Conservation (phyloP, 2,797 vertebrate species). For the Ataeniobius toweri region DNA sequence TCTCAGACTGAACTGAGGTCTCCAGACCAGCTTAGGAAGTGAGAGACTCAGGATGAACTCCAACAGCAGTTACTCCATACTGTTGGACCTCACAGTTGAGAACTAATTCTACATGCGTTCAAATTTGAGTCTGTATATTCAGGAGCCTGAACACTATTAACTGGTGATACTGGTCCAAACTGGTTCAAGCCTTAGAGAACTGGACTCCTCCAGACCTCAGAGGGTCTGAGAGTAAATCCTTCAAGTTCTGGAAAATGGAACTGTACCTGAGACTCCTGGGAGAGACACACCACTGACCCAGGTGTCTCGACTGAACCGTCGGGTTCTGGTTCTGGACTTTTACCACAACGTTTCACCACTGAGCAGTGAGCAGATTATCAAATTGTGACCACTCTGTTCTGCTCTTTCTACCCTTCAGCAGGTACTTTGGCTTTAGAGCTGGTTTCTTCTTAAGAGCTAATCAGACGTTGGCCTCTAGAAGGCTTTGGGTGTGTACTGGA, state of each 20-base stretch:
- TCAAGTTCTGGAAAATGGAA: background rate
- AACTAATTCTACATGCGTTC: too few species aligned
- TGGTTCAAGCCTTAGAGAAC: background rate
- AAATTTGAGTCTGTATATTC: too few species aligned
- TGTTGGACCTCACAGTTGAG: background rate
- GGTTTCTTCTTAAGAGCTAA: background rate
- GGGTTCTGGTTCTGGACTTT: background rate
- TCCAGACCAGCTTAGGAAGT: background rate
- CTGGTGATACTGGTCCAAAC: background rate
- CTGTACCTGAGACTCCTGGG: background rate
- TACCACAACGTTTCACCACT: background rate
- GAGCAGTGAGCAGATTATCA: background rate
- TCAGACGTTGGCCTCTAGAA: background rate
- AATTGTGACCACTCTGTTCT: background rate
- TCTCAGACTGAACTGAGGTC: background rate
- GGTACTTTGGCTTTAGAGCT: background rate
- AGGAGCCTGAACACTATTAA: too few species aligned
- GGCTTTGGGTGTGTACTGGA: background rate
- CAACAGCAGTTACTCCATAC: background rate
- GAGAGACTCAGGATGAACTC: too few species aligned
- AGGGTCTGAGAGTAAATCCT: background rate
- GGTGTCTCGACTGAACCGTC: background rate
- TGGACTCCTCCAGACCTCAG: background rate
- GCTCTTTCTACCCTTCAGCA: background rate
- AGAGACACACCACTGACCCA: background rate